These are phyloP conservation scores for Squalus acanthias DNA, from an alignment of 2,797 vertebrate species.

Conservation along the genomic window DNA sequence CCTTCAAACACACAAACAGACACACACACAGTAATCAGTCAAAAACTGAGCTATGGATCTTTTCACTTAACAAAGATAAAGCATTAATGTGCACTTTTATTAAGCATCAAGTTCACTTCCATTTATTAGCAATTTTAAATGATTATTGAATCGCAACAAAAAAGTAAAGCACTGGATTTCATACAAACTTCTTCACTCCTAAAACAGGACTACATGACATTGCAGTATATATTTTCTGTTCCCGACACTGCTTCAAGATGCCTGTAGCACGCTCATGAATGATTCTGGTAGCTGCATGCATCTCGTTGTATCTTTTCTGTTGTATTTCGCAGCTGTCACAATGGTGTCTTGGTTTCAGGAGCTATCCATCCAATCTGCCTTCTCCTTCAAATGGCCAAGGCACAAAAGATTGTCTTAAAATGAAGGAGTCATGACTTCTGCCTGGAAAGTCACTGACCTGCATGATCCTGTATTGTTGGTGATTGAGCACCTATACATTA, in stretches of 20 bases:
- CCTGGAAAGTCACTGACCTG: neutral
- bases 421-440: neutral
- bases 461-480: neutral
- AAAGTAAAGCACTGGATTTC: neutral
- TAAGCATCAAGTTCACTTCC: neutral
- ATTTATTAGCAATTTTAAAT: slow-evolving; percentile 16
- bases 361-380: neutral
- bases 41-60: neutral
- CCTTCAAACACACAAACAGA: neutral
- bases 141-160: neutral
- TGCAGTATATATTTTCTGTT: neutral
- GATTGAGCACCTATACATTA: neutral
- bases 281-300: neutral
- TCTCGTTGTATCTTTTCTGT: neutral
- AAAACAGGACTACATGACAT: neutral
- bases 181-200: neutral
- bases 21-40: neutral
- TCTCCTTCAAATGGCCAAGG: neutral
- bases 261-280: neutral
- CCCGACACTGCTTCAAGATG: neutral
- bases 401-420: neutral
- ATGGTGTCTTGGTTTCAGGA: neutral
- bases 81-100: neutral
- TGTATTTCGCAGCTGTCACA: neutral
- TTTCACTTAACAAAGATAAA: neutral